phyloP scores from a whole-genome alignment of 2,888 invertebrate species.

The Amphimallon solstitiale region DNA sequence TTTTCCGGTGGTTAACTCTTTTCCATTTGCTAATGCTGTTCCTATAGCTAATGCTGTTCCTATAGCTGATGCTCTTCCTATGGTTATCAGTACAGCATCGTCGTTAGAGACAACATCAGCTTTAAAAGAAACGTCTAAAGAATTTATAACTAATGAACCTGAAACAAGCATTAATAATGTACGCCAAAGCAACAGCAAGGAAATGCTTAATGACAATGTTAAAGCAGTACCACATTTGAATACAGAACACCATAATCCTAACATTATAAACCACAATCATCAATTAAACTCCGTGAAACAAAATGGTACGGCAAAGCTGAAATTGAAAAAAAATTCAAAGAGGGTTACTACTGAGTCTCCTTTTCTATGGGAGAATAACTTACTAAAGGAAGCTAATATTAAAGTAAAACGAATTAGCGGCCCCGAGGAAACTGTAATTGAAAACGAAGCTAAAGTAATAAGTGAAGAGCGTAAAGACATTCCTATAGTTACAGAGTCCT shows the following conservation, averaged over 20 bases:
- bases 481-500: slow-evolving; percentile 12
- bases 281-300: neutral
- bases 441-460: slow-evolving; percentile 3
- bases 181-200: neutral
- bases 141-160: neutral
- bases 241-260: neutral
- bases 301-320: neutral
- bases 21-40: neutral
- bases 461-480: slow-evolving; percentile 19
- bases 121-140: neutral
- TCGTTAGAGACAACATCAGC: neutral
- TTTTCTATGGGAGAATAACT: slow-evolving; percentile 35
- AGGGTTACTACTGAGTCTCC: slow-evolving; percentile 32
- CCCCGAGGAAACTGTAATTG: slow-evolving; percentile 9
- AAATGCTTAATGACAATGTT: neutral
- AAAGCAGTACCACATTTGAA: neutral
- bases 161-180: neutral
- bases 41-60: neutral
- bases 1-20: neutral
- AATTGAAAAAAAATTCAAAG: neutral
- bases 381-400: slow-evolving; percentile 35
- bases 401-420: slow-evolving; percentile 28
- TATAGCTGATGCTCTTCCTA: neutral
- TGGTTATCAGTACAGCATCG: neutral
- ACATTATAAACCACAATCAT: neutral